Percentiles rank a stretch among this genome's conserved stretches.
Evolutionary conservation across 2,113 vertebrate species (phyloP).

Genomic region (Coturnix japonica): DNA sequence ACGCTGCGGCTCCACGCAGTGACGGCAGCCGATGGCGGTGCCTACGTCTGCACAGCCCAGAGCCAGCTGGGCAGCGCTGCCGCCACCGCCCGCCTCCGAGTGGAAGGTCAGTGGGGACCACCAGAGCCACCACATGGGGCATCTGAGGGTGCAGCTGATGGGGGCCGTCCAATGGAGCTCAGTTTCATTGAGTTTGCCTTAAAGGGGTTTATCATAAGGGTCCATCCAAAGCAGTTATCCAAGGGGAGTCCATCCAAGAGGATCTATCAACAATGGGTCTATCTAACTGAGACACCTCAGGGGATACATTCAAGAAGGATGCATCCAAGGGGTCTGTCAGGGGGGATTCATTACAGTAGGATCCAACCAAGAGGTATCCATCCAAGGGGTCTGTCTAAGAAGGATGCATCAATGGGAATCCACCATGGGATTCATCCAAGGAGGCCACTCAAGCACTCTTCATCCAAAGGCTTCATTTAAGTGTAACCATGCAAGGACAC

Average conservation of each 20-base stretch:
- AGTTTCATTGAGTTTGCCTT: background rate
- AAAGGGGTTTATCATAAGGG: too few relatives aligned
- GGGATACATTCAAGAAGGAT: background rate
- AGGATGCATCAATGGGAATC: rapidly evolving
- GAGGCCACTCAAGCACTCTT: background rate
- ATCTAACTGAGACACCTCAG: too few relatives aligned
- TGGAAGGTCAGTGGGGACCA: slow-evolving; percentile 78
- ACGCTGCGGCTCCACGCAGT: slow-evolving; percentile 84
- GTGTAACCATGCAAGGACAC: background rate
- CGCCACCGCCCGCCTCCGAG: slow-evolving; percentile 73
- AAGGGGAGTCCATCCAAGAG: too few relatives aligned
- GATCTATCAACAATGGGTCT: too few relatives aligned
- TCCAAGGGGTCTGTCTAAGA: background rate
- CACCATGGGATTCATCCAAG: background rate
- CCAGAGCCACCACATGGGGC: rapidly evolving
- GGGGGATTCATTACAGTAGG: background rate
- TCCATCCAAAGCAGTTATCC: too few relatives aligned
- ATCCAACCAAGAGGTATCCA: background rate
- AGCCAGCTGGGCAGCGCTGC: slow-evolving; percentile 79
- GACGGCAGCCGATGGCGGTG: slow-evolving; percentile 77
- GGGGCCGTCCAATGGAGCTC: background rate
- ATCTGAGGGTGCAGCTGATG: background rate
- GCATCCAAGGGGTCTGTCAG: too few relatives aligned
- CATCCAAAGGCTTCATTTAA: background rate
- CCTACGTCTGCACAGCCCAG: slow-evolving; percentile 83